These are phyloP conservation scores for Argopecten irradians DNA, from an alignment of 1,140 invertebrate genomes.

Conservation along the genomic window DNA sequence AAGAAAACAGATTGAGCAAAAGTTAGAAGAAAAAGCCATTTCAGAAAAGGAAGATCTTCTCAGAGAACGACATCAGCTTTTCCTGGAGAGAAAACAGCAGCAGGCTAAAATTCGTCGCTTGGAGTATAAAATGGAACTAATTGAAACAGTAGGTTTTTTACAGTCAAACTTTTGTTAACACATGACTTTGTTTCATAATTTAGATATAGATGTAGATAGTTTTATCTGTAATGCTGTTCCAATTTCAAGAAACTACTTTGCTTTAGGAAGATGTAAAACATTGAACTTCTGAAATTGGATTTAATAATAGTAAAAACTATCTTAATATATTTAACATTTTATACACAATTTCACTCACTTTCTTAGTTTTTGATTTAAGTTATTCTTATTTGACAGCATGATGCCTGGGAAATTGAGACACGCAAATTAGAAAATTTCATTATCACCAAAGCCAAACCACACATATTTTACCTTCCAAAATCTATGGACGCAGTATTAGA, in stretches of 20 bases:
- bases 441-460: conserved; percentile 89
- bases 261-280: no score
- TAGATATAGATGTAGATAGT: no score
- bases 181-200: no score
- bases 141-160: conserved; percentile 86
- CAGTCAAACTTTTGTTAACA: no score
- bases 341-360: background rate
- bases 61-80: conserved; percentile 90
- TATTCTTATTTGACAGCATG: conserved; percentile 78
- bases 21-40: conserved; percentile 93
- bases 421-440: conserved; percentile 89
- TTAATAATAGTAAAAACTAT: background rate
- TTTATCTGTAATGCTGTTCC: no score
- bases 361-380: background rate
- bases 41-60: conserved; percentile 91
- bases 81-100: conserved; percentile 89
- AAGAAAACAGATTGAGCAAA: conserved; percentile 92
- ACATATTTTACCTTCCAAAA: conserved; percentile 92
- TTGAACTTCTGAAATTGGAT: no score
- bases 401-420: conserved; percentile 90
- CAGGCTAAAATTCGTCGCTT: conserved; percentile 91
- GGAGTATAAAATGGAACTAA: conserved; percentile 93
- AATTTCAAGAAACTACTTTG: no score
- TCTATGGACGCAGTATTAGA: conserved; percentile 81
- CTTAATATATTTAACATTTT: background rate